Percentiles rank a stretch among this genome's conserved stretches.
These are phyloP conservation scores for Orbicella faveolata DNA, from an alignment of 64 coral and sea anemone genomes.

Conservation along the genomic window DNA sequence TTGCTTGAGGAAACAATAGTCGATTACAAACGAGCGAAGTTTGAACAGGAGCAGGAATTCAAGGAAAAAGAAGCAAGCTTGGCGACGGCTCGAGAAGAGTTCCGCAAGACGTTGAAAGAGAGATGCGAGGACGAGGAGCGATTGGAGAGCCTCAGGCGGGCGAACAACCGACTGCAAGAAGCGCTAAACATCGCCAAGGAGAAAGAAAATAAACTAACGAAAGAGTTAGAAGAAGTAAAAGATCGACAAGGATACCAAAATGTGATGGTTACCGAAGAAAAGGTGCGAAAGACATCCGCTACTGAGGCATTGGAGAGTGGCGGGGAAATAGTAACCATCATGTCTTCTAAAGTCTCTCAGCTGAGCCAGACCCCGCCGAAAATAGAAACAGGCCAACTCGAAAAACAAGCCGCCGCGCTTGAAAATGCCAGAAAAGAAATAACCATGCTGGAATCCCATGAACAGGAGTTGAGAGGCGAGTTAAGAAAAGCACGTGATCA, in stretches of 20 bases:
- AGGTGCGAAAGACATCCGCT: neutral
- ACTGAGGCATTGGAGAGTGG: slow-evolving; percentile 12
- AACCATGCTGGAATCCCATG: slow-evolving; percentile 57
- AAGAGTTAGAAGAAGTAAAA: slow-evolving; percentile 20
- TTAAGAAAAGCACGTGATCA: slow-evolving; percentile 40
- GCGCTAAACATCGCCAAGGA: slow-evolving; percentile 22
- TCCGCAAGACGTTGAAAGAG: slow-evolving; percentile 9
- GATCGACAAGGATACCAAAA: slow-evolving; percentile 10
- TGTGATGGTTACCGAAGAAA: neutral
- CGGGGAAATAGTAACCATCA: slow-evolving; percentile 53
- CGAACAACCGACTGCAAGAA: slow-evolving; percentile 24
- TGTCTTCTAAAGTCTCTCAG: slow-evolving; percentile 31
- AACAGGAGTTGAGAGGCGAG: slow-evolving; percentile 54
- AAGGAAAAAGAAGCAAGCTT: slow-evolving; percentile 27
- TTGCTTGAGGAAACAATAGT: slow-evolving; percentile 31
- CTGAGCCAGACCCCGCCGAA: neutral
- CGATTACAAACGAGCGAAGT: slow-evolving; percentile 7
- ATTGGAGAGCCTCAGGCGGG: slow-evolving; percentile 5
- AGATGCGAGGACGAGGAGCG: slow-evolving; percentile 30
- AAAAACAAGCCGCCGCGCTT: neutral
- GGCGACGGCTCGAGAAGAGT: slow-evolving; percentile 31
- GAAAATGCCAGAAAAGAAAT: slow-evolving; percentile 75
- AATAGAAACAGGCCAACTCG: neutral
- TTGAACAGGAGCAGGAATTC: slow-evolving; percentile 17
- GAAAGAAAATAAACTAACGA: slow-evolving; percentile 45